Conservation (phyloP, 2,113 vertebrate genomes). For the Cygnus buccinator region DNA sequence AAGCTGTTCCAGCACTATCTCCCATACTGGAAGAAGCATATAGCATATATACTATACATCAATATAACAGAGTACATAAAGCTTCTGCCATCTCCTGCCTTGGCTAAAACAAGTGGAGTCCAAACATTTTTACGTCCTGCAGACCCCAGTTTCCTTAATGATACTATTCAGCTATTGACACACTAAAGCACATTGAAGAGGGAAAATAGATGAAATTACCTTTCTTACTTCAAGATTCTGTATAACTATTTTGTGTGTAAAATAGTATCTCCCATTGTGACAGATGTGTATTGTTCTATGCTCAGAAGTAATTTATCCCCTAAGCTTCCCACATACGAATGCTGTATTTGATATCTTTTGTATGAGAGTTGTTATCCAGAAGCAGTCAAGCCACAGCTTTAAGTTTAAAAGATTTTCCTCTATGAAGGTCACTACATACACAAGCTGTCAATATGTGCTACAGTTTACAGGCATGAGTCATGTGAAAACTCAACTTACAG, state of each 20-base stretch:
- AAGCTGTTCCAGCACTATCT: not conserved
- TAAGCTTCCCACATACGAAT: not conserved
- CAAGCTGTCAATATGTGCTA: not conserved
- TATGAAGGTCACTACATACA: not conserved
- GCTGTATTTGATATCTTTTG: not conserved
- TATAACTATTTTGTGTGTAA: not conserved
- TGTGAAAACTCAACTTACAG: slow-evolving; percentile 81
- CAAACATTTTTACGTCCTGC: not conserved
- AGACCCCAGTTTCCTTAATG: not conserved
- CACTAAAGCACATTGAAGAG: not conserved
- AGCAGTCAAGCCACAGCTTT: not conserved
- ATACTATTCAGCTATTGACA: not conserved
- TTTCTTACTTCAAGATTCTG: too few relatives aligned
- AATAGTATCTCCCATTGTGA: not conserved
- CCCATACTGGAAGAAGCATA: not conserved
- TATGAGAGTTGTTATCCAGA: not conserved
- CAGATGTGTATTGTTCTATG: not conserved
- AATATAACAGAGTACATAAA: not conserved
- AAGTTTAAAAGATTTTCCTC: not conserved
- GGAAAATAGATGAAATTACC: not conserved
- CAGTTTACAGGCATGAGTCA: not conserved
- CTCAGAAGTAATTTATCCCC: not conserved
- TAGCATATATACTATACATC: not conserved
- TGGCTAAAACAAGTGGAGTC: not conserved
- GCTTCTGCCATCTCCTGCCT: not conserved